Evolutionary conservation across 1,140 invertebrate species (phyloP).

Genomic region (Papilio glaucus): DNA sequence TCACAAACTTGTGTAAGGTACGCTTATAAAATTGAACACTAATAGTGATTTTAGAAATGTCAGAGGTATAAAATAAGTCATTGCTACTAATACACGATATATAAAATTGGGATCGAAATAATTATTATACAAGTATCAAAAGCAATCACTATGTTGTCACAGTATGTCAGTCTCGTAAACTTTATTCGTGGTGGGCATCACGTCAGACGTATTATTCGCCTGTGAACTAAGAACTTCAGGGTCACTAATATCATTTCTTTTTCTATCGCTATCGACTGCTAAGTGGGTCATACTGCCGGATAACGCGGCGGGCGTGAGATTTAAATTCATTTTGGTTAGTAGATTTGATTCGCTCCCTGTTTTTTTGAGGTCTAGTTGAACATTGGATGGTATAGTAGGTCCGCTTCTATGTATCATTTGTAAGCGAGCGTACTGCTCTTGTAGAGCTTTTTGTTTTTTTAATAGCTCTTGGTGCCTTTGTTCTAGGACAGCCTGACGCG

Average conservation of each 20-base stretch:
- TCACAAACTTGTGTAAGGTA: not conserved
- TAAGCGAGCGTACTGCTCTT: slow-evolving; percentile 94
- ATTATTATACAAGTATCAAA: slow-evolving; percentile 61
- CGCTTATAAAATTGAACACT: slow-evolving; percentile 19
- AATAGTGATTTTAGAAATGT: slow-evolving; percentile 24
- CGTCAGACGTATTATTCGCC: slow-evolving; percentile 43
- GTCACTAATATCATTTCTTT: slow-evolving; percentile 43
- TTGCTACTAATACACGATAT: slow-evolving; percentile 27
- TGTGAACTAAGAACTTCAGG: slow-evolving; percentile 44
- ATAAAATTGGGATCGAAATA: slow-evolving; percentile 40
- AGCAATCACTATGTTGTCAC: slow-evolving; percentile 79
- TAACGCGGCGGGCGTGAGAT: slow-evolving; percentile 81
- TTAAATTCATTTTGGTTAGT: slow-evolving; percentile 91
- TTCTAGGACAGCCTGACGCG: slow-evolving; percentile 90
- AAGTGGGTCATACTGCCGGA: slow-evolving; percentile 77
- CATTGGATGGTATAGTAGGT: slow-evolving; percentile 85
- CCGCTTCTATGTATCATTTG: slow-evolving; percentile 92
- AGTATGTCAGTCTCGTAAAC: slow-evolving; percentile 96
- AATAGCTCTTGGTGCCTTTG: slow-evolving; percentile 93
- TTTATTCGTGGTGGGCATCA: slow-evolving; percentile 84
- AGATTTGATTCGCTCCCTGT: slow-evolving; percentile 95
- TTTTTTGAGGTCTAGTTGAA: slow-evolving; percentile 89
- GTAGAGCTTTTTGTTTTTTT: slow-evolving; percentile 92
- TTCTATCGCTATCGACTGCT: slow-evolving; percentile 56
- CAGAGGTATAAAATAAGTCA: slow-evolving; percentile 22